Base-by-base conservation (phyloP, 2,113 vertebrate genomes). In the Nyctibius bracteatus region DNA sequence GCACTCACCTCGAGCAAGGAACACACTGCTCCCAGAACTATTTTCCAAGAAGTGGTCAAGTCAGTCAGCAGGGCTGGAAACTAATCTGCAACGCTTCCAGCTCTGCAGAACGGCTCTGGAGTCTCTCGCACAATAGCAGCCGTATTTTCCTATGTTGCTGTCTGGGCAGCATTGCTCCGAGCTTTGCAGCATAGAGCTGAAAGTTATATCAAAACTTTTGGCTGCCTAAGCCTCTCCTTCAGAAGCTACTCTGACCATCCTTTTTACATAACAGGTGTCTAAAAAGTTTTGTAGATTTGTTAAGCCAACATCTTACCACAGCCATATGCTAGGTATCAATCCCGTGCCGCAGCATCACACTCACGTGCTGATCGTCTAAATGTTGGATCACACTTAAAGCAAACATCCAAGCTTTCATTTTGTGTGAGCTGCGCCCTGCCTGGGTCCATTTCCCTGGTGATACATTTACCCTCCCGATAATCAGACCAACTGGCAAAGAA, bases 61-160 rank as follows among this genome's bases (percentile, higher is more conserved):
- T 7, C 81, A 16, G 43, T 1, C 21, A 10, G 5, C 0, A 51
- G 51, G 82, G 41, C 44, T 87, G 78, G 54, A 37, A 73, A 52
- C 14, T 17, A 24, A 14, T 5, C 0, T 12, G 9, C 52, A 43
- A 24, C 58, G 17, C 68, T 7, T 30, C 12, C 63, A 67, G 63
- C 49, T 27, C 61, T 24, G 31, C 57, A 35, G 51, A 9, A 20
- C 2, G 8, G 33, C 65, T 49, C 77, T 11, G 44, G 16, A 77
- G n/a, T 12, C 47, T 67, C 82, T 39, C 3, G 0, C 10, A 2
- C 11, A 28, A 59, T 2, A 27, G 10, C 30, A 30, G 35, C 6
- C 9, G 1, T 2, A 1, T 27, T 47, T 15, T 8, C 37, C 46
- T 52, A 5, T 67, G 55, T 11, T 4, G 0, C 65, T 73, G 9